These are phyloP conservation scores for Pheosia gnoma DNA, from an alignment of 2,888 invertebrate species.

Conservation along the genomic window DNA sequence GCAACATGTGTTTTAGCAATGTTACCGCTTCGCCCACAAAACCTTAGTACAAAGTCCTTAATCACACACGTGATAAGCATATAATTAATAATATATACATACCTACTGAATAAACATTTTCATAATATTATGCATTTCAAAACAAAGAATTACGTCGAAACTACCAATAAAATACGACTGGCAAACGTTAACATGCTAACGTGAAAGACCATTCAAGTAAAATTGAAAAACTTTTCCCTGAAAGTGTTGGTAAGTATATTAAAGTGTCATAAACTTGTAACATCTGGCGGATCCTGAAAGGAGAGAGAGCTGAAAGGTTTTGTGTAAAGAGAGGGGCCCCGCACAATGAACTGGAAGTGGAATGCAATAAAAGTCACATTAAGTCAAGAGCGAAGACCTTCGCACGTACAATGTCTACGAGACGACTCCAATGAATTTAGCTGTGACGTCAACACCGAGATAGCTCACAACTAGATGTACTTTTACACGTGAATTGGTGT, in stretches of 20 bases:
- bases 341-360: conserved; percentile 68
- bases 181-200: neutral
- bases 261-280: conserved; percentile 45
- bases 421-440: conserved; percentile 57
- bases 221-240: conserved; percentile 15
- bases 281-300: conserved; percentile 34
- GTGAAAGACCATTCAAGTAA: conserved; percentile 4
- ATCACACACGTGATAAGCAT: no score
- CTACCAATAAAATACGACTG: neutral
- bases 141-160: neutral
- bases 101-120: no score
- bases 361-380: conserved; percentile 79
- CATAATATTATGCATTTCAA: neutral
- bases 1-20: no score
- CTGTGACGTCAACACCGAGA: conserved; percentile 40
- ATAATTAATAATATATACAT: no score
- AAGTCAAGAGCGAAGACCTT: conserved; percentile 71
- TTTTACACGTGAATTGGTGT: neutral
- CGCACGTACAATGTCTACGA: conserved; percentile 37
- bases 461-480: conserved; percentile 12
- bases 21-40: no score
- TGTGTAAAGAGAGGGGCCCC: conserved; percentile 49
- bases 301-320: conserved; percentile 46
- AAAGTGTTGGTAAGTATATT: conserved; percentile 31
- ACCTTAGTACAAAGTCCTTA: no score